Evolutionary conservation across 2,888 invertebrate genomes (phyloP).

Genomic region (Trypoxylon attenuatum): DNA sequence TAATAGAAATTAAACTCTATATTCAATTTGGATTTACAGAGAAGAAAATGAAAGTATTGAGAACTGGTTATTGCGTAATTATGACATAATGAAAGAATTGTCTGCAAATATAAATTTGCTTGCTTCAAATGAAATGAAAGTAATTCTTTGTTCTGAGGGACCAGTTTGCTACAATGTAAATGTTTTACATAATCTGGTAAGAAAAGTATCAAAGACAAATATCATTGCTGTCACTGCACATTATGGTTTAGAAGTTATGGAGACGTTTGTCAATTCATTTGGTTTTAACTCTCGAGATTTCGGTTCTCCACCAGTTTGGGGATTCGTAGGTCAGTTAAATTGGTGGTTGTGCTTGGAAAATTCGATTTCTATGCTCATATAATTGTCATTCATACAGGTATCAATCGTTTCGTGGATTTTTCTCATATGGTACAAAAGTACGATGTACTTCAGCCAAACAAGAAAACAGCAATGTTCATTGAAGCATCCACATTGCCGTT

Average conservation of each 20-base stretch:
- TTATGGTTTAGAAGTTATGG: conserved; percentile 75
- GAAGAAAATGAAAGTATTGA: conserved; percentile 54
- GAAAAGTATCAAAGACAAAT: conserved; percentile 74
- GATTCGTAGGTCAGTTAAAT: conserved; percentile 73
- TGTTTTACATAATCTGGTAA: conserved; percentile 72
- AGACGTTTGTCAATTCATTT: conserved; percentile 58
- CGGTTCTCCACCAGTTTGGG: conserved; percentile 81
- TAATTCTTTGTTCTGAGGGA: conserved; percentile 78
- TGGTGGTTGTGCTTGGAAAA: too few relatives aligned
- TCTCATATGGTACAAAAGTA: conserved; percentile 77
- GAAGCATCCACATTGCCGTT: conserved; percentile 76
- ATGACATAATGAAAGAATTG: conserved; percentile 71
- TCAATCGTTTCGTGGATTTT: conserved; percentile 77
- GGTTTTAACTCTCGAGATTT: conserved; percentile 76
- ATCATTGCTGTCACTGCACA: conserved; percentile 79
- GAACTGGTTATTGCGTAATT: conserved; percentile 66
- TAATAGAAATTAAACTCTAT: neutral
- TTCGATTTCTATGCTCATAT: too few relatives aligned
- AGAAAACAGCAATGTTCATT: conserved; percentile 75
- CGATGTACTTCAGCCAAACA: conserved; percentile 76
- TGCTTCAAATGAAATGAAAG: conserved; percentile 74
- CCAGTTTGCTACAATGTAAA: conserved; percentile 79
- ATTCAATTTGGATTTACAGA: conserved; percentile 52
- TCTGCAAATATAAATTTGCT: conserved; percentile 76
- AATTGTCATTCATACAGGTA: conserved; percentile 72